Evolutionary conservation across 2,888 invertebrate species (phyloP).

Genomic region (Drosophila suboccidentalis): DNA sequence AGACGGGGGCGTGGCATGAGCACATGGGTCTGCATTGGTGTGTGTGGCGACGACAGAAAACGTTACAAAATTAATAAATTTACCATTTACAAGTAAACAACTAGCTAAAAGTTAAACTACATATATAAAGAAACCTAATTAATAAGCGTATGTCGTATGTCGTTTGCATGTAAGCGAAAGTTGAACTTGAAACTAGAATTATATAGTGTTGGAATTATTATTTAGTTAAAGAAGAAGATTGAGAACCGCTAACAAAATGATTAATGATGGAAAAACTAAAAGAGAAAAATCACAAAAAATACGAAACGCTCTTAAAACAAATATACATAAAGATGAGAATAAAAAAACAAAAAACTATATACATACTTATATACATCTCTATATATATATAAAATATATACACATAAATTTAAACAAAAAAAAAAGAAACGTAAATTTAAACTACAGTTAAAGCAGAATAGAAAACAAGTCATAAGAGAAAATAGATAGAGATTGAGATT

Average conservation of each 20-base stretch:
- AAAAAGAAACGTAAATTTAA: constrained; percentile 63
- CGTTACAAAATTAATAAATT: constrained; percentile 78
- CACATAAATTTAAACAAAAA: constrained; percentile 57
- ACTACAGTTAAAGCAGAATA: constrained; percentile 68
- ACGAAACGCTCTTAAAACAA: constrained; percentile 71
- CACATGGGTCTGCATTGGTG: constrained; percentile 7
- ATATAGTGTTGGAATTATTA: constrained; percentile 81
- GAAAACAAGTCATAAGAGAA: constrained; percentile 59
- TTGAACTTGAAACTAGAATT: constrained; percentile 82
- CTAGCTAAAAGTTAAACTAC: constrained; percentile 82
- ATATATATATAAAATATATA: constrained; percentile 56
- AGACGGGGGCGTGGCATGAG: constrained; percentile 1
- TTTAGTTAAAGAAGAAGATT: constrained; percentile 69
- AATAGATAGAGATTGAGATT: constrained; percentile 44
- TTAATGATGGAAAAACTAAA: constrained; percentile 60
- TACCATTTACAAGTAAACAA: constrained; percentile 77
- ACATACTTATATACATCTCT: constrained; percentile 61
- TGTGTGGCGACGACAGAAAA: constrained; percentile 30
- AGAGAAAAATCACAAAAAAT: constrained; percentile 70
- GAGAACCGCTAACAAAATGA: constrained; percentile 63
- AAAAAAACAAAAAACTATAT: constrained; percentile 48
- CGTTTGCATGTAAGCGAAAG: constrained; percentile 82
- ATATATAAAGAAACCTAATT: constrained; percentile 80
- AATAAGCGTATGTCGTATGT: constrained; percentile 79
- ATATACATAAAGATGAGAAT: constrained; percentile 63